These are phyloP conservation scores for Hyperoplus immaculatus DNA, from an alignment of 2,797 vertebrate species.

Conservation along the genomic window DNA sequence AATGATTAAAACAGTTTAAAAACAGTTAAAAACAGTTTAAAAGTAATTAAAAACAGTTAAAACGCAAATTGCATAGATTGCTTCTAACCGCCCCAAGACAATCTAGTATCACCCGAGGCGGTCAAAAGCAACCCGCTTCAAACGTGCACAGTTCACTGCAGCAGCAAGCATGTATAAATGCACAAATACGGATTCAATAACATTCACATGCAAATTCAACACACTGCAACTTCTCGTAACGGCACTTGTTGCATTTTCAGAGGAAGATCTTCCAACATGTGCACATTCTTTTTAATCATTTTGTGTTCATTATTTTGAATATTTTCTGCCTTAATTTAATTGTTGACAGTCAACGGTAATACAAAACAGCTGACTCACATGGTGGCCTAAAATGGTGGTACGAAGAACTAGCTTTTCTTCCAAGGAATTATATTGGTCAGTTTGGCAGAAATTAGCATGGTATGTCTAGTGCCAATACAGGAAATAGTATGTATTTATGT, in stretches of 20 bases:
- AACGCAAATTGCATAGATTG: no score
- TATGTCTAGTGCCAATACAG: background rate
- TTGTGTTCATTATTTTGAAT: background rate
- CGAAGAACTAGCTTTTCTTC: background rate
- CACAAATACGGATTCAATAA: conserved; percentile 9
- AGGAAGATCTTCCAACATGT: background rate
- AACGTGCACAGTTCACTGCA: conserved; percentile 20
- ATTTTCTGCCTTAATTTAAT: background rate
- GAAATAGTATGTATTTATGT: background rate
- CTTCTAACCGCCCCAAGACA: no score
- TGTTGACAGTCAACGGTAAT: background rate
- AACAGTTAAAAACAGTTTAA: no score
- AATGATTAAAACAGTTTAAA: no score
- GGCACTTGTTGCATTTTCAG: background rate
- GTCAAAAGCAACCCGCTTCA: no score
- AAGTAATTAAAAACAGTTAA: no score
- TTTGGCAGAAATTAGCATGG: background rate
- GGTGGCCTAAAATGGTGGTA: background rate
- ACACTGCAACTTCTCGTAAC: background rate
- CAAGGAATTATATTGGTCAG: background rate
- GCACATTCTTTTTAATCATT: background rate
- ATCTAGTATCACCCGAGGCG: no score
- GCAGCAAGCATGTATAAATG: conserved; percentile 7
- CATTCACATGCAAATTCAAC: conserved; percentile 17
- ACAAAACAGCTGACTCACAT: background rate